Conservation (phyloP, 2,113 vertebrate species). For the Petaurus breviceps region DNA sequence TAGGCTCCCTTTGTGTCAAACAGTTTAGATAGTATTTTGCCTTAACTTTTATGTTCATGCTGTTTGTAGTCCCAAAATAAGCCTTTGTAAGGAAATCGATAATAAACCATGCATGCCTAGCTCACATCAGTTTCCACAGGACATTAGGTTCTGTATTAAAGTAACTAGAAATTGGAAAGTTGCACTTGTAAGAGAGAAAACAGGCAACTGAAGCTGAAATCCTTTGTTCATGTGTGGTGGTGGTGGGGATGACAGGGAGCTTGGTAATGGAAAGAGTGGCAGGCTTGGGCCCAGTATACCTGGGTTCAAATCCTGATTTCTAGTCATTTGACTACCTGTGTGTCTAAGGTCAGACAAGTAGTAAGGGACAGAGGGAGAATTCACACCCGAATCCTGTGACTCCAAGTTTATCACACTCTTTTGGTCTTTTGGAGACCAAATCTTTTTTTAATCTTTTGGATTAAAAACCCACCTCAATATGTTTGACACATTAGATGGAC, state of each 20-base stretch:
- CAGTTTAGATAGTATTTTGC: conserved; percentile 71
- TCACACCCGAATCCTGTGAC: too few species aligned
- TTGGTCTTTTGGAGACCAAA: too few species aligned
- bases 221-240: background rate
- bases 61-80: conserved; percentile 77
- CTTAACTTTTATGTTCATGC: conserved; percentile 74
- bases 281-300: background rate
- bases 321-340: background rate
- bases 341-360: background rate
- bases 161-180: conserved; percentile 77
- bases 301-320: background rate
- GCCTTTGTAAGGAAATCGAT: conserved; percentile 80
- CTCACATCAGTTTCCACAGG: conserved; percentile 74
- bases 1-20: conserved; percentile 67
- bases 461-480: background rate
- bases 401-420: too few species aligned
- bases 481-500: background rate
- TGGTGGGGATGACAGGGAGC: background rate
- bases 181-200: conserved; percentile 72
- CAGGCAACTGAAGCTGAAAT: conserved; percentile 37
- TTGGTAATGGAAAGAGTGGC: background rate
- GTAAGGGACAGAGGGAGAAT: background rate
- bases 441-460: too few species aligned
- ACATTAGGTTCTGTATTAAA: conserved; percentile 76
- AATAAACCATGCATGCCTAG: conserved; percentile 76